Base-by-base conservation (phyloP, 23 tunicate genomes). In the Oikopleura albicans region DNA sequence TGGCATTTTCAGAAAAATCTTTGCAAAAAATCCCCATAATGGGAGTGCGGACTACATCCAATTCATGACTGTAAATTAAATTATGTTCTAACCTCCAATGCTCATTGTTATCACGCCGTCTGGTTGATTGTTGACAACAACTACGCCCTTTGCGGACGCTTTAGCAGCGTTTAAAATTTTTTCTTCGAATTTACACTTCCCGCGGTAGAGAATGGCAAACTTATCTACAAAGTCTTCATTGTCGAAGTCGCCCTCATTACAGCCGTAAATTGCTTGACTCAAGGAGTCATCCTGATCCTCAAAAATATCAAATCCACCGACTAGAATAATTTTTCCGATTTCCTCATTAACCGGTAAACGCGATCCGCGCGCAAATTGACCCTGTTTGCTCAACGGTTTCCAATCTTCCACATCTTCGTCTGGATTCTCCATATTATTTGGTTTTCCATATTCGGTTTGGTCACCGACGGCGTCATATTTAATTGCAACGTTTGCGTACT, bases 61-160 rank as follows among this genome's bases (percentile, higher is more conserved):
- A n/a, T n/a, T n/a, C n/a, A n/a, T n/a, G n/a, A n/a, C n/a, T n/a
- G n/a, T n/a, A n/a, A n/a, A n/a, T n/a, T n/a, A n/a, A n/a, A n/a
- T n/a, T n/a, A n/a, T n/a, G n/a, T n/a, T 49, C 79, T 71, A 22
- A 71, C 79, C 35, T 71, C 79, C 79, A 2, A 71, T 71, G 79
- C 34, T 12, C 79, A 71, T 71, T 16, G 79, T 71, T 12, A 71
- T 71, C 34, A 71, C 79, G 31, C 79, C 79, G 2, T 27, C 37
- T 22, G 79, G 79, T 22, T 71, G 28, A 29, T 71, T 71, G 37
- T 71, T 71, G 35, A 71, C 37, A 31, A 71, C 35, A 37, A 71
- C 37, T 22, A 71, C 79, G 33, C 27, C 79, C 37, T 27, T 37
- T 71, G 79, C 79, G 31, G 4, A 2, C 2, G 79, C 79, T 31